Evolutionary conservation across 2,797 vertebrate genomes (phyloP), one percentile per base, ranked within the genome.

Genomic region (Danio tinwini): DNA sequence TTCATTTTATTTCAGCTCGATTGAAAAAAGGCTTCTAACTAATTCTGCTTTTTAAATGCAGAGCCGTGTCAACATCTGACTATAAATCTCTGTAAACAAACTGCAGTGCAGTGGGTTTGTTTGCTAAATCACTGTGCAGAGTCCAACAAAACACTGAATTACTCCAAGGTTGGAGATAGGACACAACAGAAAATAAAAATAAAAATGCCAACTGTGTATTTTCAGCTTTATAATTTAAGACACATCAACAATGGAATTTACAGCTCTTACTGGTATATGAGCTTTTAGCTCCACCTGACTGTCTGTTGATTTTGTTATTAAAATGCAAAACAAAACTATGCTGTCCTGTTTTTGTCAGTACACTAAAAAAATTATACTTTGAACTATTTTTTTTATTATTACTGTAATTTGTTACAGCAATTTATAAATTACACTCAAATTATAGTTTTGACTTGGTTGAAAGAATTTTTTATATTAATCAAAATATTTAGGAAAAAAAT

Each of bases 1-100:
- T 61, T 69, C 16, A 37, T 62, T 49, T 21, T 12, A 52, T 58
- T 74, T 50, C 58, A 49, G 59, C 56, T 53, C 52, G 39, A 61
- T 21, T 72, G 45, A 70, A 49, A 81, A 56, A 42, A 74, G 5
- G 19, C 64, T 29, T 59, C 78, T 52, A 65, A 59, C 65, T 63
- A 42, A 71, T 73, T 55, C 29, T 5, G 50, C 55, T 16, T 59
- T 40, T 16, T 44, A 64, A 68, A 62, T 53, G 61, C 56, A 19
- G 16, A 81, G 47, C 61, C 29, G 19, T 37, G 37, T 3, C 39
- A 1, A 64, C 40, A 77, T 83, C 74, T 17, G 40, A 56, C 49
- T 49, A 40, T 40, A 14, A 82, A 77, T 81, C 44, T 58, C 7
- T 37, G 37, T 61, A 40, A 29, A 80, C 47, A 81, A 10, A 59